Conservation (phyloP, 1,140 invertebrate genomes). For the Drosophila lini region DNA sequence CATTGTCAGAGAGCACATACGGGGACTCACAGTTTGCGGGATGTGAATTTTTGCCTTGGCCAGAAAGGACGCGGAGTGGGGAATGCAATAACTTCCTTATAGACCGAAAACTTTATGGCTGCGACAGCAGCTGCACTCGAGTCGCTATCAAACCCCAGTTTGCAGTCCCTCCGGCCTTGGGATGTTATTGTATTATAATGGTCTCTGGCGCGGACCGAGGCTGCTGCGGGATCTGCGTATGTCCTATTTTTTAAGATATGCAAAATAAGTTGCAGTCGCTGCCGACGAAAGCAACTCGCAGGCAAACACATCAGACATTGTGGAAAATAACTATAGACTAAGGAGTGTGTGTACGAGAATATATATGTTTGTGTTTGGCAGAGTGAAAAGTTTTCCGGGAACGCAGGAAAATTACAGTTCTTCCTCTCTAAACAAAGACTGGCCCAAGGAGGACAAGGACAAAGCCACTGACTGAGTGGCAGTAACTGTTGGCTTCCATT, state of each 20-base stretch:
- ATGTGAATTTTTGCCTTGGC: constrained; percentile 26
- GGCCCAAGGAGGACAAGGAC: constrained; percentile 28
- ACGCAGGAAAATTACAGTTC: constrained; percentile 75
- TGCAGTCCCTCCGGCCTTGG: constrained; percentile 17
- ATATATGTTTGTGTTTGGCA: constrained; percentile 25
- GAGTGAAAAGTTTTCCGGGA: constrained; percentile 44
- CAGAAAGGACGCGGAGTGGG: constrained; percentile 27
- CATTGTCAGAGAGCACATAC: constrained; percentile 18
- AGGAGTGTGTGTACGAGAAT: not conserved
- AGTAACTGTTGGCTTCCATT: constrained; percentile 35
- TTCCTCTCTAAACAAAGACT: constrained; percentile 68
- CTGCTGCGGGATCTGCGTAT: constrained; percentile 53
- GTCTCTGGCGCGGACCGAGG: constrained; percentile 44
- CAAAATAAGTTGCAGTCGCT: constrained; percentile 75
- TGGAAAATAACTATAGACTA: constrained; percentile 48
- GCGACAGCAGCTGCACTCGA: constrained; percentile 50
- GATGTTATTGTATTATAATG: constrained; percentile 60
- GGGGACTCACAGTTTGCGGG: constrained; percentile 5
- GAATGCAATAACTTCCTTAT: constrained; percentile 51
- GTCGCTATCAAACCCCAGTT: constrained; percentile 31
- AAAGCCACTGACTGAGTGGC: constrained; percentile 32
- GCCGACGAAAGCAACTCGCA: constrained; percentile 34
- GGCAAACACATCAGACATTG: constrained; percentile 59
- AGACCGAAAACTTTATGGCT: constrained; percentile 54
- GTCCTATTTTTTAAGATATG: constrained; percentile 76